Evolutionary conservation across 2,888 invertebrate genomes (phyloP).

Genomic region (Drosophila pegasa): DNA sequence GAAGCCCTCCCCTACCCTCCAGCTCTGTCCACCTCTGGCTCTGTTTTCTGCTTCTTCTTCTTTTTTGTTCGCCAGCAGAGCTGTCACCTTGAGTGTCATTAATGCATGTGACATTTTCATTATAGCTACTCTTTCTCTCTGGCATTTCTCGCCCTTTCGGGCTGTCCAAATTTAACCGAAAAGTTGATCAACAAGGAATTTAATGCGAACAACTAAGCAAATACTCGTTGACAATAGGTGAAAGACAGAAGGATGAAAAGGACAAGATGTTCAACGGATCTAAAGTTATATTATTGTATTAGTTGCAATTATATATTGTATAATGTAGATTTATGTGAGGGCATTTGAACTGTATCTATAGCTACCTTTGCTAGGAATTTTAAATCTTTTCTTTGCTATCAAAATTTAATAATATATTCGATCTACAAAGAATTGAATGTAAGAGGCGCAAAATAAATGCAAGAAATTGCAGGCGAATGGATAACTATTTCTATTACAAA

Average conservation of each 20-base stretch:
- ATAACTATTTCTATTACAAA: neutral
- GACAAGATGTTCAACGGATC: neutral
- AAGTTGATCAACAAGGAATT: conserved; percentile 25
- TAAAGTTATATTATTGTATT: neutral
- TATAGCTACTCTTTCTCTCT: conserved; percentile 63
- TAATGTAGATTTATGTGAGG: too few relatives aligned
- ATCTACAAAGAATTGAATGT: too few relatives aligned
- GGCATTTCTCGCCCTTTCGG: conserved; percentile 34
- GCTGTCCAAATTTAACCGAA: conserved; percentile 40
- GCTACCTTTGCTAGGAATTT: too few relatives aligned
- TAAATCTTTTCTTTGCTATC: too few relatives aligned
- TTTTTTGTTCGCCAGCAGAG: conserved; percentile 29
- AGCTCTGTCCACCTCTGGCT: too few relatives aligned
- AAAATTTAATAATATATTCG: too few relatives aligned
- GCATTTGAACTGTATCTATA: too few relatives aligned
- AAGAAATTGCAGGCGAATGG: too few relatives aligned
- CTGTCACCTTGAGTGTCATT: conserved; percentile 82
- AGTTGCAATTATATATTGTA: too few relatives aligned
- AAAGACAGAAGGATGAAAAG: neutral
- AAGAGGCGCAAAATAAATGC: too few relatives aligned
- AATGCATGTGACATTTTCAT: conserved; percentile 83
- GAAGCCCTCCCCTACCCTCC: too few relatives aligned
- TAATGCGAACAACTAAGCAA: neutral
- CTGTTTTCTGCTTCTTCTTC: conserved; percentile 4
- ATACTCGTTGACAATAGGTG: neutral